phyloP scores from a whole-genome alignment of 2,113 vertebrate species.

The Oxyruncus cristatus region DNA sequence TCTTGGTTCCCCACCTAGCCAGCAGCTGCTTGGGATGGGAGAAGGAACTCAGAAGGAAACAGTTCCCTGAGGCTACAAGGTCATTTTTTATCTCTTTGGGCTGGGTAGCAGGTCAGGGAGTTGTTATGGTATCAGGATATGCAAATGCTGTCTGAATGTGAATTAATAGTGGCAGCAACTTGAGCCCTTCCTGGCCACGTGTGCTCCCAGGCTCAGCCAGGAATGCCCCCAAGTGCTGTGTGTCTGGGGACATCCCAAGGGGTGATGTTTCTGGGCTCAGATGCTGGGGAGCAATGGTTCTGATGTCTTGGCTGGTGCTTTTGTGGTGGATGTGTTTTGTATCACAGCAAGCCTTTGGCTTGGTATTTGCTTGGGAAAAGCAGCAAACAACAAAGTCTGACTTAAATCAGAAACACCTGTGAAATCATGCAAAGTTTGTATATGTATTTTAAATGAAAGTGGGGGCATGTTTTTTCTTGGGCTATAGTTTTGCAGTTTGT shows the following conservation, averaged over 20 bases:
- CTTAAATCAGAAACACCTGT: constrained; percentile 69
- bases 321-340: background rate
- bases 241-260: accelerated
- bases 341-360: background rate
- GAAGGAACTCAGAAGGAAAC: background rate
- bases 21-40: background rate
- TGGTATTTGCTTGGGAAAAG: background rate
- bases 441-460: constrained; percentile 41
- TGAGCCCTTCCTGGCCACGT: background rate
- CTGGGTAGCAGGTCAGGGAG: background rate
- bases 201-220: background rate
- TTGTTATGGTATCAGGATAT: accelerated
- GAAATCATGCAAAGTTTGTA: constrained; percentile 8
- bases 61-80: background rate
- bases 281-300: background rate
- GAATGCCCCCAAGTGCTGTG: accelerated
- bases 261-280: background rate
- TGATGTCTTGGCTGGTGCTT: background rate
- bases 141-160: accelerated
- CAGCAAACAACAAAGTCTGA: constrained; percentile 58
- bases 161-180: accelerated
- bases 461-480: constrained; percentile 6
- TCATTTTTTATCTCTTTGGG: background rate
- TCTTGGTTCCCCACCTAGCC: background rate
- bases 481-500: constrained; percentile 37